Evolutionary conservation across 2,113 vertebrate genomes (phyloP), one percentile per base, ranked within the genome.

Genomic region (Prolemur simus): DNA sequence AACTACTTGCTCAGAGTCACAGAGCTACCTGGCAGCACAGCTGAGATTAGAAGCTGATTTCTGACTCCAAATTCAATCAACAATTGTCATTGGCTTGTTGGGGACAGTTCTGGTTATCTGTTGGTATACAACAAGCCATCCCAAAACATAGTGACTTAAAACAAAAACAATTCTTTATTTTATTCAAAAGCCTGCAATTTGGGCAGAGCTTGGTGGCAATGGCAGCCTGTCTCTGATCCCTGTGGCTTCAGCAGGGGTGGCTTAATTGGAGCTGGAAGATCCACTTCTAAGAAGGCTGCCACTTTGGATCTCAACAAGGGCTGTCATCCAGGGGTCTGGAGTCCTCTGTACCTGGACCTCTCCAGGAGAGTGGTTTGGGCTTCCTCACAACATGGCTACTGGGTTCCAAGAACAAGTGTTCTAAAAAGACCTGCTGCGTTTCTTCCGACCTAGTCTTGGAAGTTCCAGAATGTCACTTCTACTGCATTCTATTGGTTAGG

Each of bases 391-490:
- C 14, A 83, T 21, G 21, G 66, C 39, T 11, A 20, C 74, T 25
- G 6, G 45, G 39, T 39, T 89, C 84, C 85, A 54, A 54, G n/a
- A 84, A 71, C 29, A 85, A 37, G 6, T 8, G 11, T 66, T 80
- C 39, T n/a, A 10, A 68, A 82, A 69, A 87, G 58, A 39, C 6
- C 39, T 60, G 23, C 45, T 25, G n/a, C 23, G 0, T 82, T 84
- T 91, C 77, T 49, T 81, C 37, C 25, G 4, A 82, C 7, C 56
- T 32, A 9, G 23, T 52, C 69, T 69, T n/a, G 13, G 18, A 32
- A 58, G n/a, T 87, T 85, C 77, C 77, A 91, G 95, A 45, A 39
- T 56, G 49, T 84, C 66, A 71, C 69, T 47, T 88, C 76, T 47
- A 23, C 60, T 78, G 6, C 68, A 63, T 89, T 54, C 64, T 69